Base-by-base conservation (phyloP, 2,113 vertebrate genomes). In the Hippocampus zosterae region DNA sequence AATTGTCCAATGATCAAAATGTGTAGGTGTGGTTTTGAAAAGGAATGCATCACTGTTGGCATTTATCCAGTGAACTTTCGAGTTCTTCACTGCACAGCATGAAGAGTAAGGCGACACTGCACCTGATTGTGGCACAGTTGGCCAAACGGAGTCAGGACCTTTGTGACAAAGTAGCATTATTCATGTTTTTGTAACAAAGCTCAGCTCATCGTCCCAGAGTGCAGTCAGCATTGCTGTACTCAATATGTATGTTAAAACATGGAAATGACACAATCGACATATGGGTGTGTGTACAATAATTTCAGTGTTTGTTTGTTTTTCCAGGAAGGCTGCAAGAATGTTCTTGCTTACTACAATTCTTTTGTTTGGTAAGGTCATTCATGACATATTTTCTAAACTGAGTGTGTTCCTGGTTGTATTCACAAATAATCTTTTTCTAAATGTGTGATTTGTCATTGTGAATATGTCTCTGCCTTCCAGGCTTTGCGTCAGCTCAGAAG, bases 401-500 rank as follows among this genome's bases (percentile, higher is more conserved):
- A 60, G 19, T n/a, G 1, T 61, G 59, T 16, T 33, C 25, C 16
- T 33, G 23, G 44, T 53, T 65, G 33, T 21, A 63, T 55, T 21
- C 53, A 55, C 5, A 5, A 8, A 41, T 10, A 18, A 46, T 7
- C 6, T 3, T 70, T 40, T 18, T 8, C 16, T 64, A 23, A 55
- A 56, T 18, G 18, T 29, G 12, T 50, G 37, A 61, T 65, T n/a
- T n/a, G 57, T 29, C 55, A 15, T 59, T 33, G 57, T 18, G 21
- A 9, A 9, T 5, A 29, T 67, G 7, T 64, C 29, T 73, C 59
- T 53, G 29, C 64, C n/a, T 77, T 41, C 13, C 44, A 92, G 92
- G 90, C 68, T 74, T 90, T 64, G 83, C 79, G 3, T 81, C 85
- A 52, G 78, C 88, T 62, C 91, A 92, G 77, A 90, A 69, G 44